Evolutionary conservation across 2,113 vertebrate genomes (phyloP), one percentile per base, ranked within the genome.

Genomic region (Arothron firmamentum): DNA sequence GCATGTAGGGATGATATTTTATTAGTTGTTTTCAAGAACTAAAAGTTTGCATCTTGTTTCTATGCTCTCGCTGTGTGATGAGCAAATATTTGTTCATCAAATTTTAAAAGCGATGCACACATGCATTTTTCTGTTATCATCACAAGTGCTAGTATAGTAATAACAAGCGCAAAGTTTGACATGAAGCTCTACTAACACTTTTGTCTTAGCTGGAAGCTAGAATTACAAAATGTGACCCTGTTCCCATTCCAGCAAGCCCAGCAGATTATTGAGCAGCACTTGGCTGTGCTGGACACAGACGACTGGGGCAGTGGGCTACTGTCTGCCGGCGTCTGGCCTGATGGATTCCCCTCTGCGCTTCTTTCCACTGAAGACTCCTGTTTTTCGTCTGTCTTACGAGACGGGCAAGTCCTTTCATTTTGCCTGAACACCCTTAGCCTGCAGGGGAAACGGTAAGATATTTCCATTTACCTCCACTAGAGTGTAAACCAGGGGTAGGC

Each of bases 311-410:
- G 80, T 10, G 89, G 89, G 31, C 82, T 99, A 87, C 87, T 97
- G 63, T 94, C 92, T 70, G 51, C 93, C 0, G 96, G 96, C 0
- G 74, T 98, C 12, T 99, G 96, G 96, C 97, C 97, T 0, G 92
- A 96, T 66, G 87, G 92, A 16, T 74, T 98, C 4, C 94, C 95
- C 19, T 94, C 93, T 0, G 92, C 86, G 52, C 75, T 94, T 48
- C 88, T 93, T 82, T 92, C 92, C 69, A 89, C 92, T 0, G 94
- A 98, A 79, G 97, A 99, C 58, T 96, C 97, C 0, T 89, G 93
- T 61, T 94, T 98, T 72, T 94, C 94, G 0, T 75, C 88, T 6
- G 92, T 98, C 62, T 83, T 68, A 66, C 86, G 90, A 12, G 96
- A 99, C 17, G 95, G 94, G 13, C 96, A 98, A 81, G 84, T 98